phyloP scores from a whole-genome alignment of 2,113 vertebrate species.

The Hippoglossus stenolepis region DNA sequence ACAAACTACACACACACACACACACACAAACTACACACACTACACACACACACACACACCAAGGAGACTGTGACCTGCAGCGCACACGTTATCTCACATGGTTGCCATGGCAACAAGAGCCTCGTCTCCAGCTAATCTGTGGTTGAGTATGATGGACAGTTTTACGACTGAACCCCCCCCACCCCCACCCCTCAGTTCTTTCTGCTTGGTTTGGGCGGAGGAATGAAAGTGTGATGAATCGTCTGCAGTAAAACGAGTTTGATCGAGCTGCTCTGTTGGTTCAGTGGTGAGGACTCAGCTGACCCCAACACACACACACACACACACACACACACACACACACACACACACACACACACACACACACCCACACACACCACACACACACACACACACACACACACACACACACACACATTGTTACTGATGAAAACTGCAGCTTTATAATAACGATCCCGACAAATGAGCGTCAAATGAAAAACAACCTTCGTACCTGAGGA shows the following conservation, averaged over 20 bases:
- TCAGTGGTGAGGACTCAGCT: conserved; percentile 7
- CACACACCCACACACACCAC: too few species aligned
- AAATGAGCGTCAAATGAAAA: neutral
- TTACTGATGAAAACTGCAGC: neutral
- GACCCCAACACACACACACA: neutral
- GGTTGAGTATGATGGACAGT: conserved; percentile 7
- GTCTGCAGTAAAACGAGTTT: conserved; percentile 34
- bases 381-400: neutral
- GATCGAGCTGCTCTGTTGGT: conserved; percentile 29
- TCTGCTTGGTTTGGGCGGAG: conserved; percentile 14
- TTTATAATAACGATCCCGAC: neutral
- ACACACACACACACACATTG: neutral
- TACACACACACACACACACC: too few species aligned
- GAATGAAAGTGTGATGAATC: conserved; percentile 16
- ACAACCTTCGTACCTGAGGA: conserved; percentile 87
- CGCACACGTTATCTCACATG: neutral
- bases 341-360: neutral
- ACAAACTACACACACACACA: too few species aligned
- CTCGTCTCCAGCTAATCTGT: neutral
- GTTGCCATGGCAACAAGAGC: conserved; percentile 12
- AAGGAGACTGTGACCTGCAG: too few species aligned
- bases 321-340: neutral
- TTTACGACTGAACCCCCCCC: conserved; percentile 6
- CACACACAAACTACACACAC: too few species aligned
- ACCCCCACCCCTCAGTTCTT: neutral